Conservation (phyloP, 37 sponge, comb jelly and placozoan species). For the Axinella damicornis region DNA sequence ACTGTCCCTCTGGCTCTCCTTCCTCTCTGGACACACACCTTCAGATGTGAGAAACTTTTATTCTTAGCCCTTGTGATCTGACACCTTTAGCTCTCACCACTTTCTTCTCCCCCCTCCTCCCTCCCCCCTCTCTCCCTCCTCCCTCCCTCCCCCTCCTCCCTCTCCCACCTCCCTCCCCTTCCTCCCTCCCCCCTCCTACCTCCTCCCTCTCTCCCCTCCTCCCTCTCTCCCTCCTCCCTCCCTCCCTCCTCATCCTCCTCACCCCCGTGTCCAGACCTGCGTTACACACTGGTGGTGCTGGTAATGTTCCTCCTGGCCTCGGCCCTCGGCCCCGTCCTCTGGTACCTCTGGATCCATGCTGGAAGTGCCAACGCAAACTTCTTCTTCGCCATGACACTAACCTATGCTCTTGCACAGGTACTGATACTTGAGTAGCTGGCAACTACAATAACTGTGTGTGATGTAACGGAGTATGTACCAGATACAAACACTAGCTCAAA, state of each 20-base stretch:
- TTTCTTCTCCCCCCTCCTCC: background rate
- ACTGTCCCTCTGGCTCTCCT: constrained; percentile 90
- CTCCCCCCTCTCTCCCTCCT: background rate
- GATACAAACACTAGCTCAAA: too few species aligned
- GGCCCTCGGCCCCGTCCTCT: constrained; percentile 89
- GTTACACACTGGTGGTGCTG: constrained; percentile 79
- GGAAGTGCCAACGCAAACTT: constrained; percentile 99
- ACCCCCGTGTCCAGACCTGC: constrained; percentile 55
- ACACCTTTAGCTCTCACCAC: too few species aligned
- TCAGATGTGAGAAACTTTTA: constrained; percentile 75
- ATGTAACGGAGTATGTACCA: too few species aligned
- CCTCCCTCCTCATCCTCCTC: background rate
- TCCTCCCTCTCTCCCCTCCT: background rate
- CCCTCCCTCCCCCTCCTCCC: background rate
- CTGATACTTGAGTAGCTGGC: background rate
- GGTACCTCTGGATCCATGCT: constrained; percentile 96
- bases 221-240: background rate
- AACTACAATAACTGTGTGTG: too few species aligned
- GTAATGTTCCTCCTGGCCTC: constrained; percentile 79
- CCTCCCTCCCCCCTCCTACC: background rate
- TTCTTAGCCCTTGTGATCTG: too few species aligned
- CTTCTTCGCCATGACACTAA: constrained; percentile 93
- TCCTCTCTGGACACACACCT: constrained; percentile 89
- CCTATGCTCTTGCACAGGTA: constrained; percentile 89
- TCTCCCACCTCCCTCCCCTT: background rate